Evolutionary conservation across 2,888 invertebrate species (phyloP), one percentile per base, ranked within the genome.

Genomic region (Meiosimyza platycephala): DNA sequence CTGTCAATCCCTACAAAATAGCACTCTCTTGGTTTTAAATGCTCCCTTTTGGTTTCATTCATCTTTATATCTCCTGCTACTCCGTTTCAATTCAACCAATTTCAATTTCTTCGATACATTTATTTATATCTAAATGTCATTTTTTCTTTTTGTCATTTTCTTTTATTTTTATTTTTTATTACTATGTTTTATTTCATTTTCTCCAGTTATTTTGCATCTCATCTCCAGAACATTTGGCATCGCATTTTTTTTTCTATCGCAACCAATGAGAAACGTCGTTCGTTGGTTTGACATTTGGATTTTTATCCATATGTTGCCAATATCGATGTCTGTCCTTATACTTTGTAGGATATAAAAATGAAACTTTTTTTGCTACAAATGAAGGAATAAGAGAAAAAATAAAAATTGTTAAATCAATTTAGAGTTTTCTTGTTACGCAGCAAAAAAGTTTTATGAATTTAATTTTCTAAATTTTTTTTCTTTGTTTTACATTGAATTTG

Each of bases 101-200:
- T 59, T 57, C 59, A 47, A 68, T 47, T 50, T 22, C 57, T 50
- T 59, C 68, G 59, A 68, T 57, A 68, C 68, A 68, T 68, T 68
- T 57, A 68, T 83, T 83, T 83, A 80, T 83, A 81, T 82, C 77
- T 78, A 80, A 82, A 82, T 82, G 82, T 80, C 82, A 82, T 82
- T 82, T 82, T 81, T 81, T 82, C 13, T 18, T 16, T 48, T 40
- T 9, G 28, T 22, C 18, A 55, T 16, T 48, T 13, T 50, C n/a
- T 33, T 48, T 28, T 28, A 28, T 15, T 59, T 50, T 15, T n/a
- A 16, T 57, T 12, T 66, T 50, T 50, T 50, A 6, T 54, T 22
- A 1, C 12, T 40, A 9, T 40, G 40, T 33, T 66, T 54, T 48
- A 33, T 59, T 28, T 28, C 48, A 48, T 60, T 60, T 60, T 13